Evolutionary conservation across 2,797 vertebrate species (phyloP), one percentile per base, ranked within the genome.

Genomic region (Sparus aurata): DNA sequence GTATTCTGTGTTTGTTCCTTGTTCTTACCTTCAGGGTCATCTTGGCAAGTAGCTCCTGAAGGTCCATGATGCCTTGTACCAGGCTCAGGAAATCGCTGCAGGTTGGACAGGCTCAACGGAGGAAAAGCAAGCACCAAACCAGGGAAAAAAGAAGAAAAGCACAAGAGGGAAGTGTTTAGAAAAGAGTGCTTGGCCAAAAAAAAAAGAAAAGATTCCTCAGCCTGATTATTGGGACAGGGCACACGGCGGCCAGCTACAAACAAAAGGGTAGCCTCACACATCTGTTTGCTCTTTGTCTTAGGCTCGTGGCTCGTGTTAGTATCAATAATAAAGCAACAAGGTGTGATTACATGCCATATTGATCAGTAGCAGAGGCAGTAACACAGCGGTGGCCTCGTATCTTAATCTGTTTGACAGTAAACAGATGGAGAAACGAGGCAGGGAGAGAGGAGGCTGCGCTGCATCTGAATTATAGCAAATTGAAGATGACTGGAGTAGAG

Each of bases 21-120:
- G 23, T 84, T 94, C 95, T 92, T 95, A 99, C 98, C 95, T 99
- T 99, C 80, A 97, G 93, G 64, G 98, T 99, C 97, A 99, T 99
- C 94, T 98, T 99, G 79, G 98, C 97, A 84, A 99, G 92, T 17
- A 99, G 96, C 74, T 99, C 98, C 93, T 99, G 98, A 45, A 99
- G 96, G 93, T 99, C 98, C 98, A 99, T 99, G 91, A 99, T 99
- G 92, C 98, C 98, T 95, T 99, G 98, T 52, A 99, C 98, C 79
- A 99, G 96, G 92, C 96, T 98, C 87, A 99, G 94, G 93, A 99
- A 99, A 93, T 99, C 98, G 79, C 98, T 99, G 95, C 98, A 99
- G 79, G 97, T 98, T 5, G 98, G 98, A 89, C 98, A 99, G 73
- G 98, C 98, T 99, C 95, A 92, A 97, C 78, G 93, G 91, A 88